Evolutionary conservation across 2,888 invertebrate species (phyloP).

Genomic region (Xestia sexstrigata): DNA sequence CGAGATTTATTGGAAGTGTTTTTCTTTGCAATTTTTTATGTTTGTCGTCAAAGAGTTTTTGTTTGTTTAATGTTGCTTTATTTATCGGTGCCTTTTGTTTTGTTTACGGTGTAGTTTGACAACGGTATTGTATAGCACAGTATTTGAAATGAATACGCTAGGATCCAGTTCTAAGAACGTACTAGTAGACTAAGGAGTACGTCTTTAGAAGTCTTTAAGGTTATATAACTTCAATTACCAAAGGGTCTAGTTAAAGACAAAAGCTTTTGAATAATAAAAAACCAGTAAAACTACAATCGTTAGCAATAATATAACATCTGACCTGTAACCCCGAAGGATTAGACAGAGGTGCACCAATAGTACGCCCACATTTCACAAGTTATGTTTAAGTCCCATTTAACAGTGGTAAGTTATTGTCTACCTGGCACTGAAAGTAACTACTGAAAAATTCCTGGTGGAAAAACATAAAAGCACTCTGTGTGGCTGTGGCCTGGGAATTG

Average conservation of each 20-base stretch:
- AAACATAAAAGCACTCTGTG: background rate
- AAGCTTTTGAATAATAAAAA: background rate
- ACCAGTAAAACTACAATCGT: background rate
- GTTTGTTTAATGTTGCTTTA: slow-evolving; percentile 27
- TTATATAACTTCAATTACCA: background rate
- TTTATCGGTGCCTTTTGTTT: slow-evolving; percentile 25
- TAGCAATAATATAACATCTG: background rate
- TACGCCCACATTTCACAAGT: too few relatives aligned
- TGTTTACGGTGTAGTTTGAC: background rate
- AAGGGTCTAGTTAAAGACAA: background rate
- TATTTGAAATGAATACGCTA: slow-evolving; percentile 12
- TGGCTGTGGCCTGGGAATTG: background rate
- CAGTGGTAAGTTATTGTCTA: background rate
- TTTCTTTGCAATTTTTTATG: slow-evolving; percentile 41
- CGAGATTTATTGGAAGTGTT: slow-evolving; percentile 51
- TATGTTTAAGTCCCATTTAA: background rate
- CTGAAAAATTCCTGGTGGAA: background rate
- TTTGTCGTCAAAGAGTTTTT: slow-evolving; percentile 49
- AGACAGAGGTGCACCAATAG: background rate
- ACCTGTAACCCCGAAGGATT: background rate
- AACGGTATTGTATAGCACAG: slow-evolving; percentile 30
- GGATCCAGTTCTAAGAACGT: background rate
- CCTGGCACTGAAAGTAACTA: background rate
- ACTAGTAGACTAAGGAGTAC: background rate
- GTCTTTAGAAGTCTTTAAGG: background rate